Evolutionary conservation across 2,888 invertebrate genomes (phyloP).

Genomic region (Tipula confusa): DNA sequence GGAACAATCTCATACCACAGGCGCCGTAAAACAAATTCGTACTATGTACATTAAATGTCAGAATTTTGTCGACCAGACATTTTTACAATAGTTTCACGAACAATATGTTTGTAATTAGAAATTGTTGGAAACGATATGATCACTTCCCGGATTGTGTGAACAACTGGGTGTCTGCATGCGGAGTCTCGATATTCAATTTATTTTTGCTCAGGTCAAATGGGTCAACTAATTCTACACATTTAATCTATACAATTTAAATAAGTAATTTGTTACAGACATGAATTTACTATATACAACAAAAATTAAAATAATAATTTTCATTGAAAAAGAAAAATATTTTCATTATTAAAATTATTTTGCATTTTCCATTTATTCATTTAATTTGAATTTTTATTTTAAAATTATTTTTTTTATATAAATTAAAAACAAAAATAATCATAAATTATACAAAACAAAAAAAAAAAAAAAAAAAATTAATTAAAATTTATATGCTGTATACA

Average conservation of each 20-base stretch:
- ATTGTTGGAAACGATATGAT: background rate
- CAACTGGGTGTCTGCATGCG: background rate
- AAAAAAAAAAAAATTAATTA: background rate
- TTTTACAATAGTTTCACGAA: background rate
- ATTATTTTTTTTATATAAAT: too few relatives aligned
- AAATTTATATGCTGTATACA: background rate
- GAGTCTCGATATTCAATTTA: background rate
- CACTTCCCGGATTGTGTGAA: background rate
- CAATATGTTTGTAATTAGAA: too few relatives aligned
- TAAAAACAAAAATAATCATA: background rate
- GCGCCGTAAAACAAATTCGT: too few relatives aligned
- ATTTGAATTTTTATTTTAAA: background rate
- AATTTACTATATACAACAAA: background rate
- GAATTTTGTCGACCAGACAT: background rate
- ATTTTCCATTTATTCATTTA: background rate
- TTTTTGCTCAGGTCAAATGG: background rate
- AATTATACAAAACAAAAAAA: background rate
- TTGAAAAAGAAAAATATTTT: background rate
- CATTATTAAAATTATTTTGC: constrained; percentile 12
- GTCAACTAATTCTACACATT: background rate
- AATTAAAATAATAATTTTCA: background rate
- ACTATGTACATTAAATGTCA: background rate
- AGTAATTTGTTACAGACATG: background rate
- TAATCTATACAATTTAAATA: background rate
- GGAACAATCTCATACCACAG: too few relatives aligned